Base-by-base conservation (phyloP, 2,797 vertebrate genomes). In the Coregonus sp. region DNA sequence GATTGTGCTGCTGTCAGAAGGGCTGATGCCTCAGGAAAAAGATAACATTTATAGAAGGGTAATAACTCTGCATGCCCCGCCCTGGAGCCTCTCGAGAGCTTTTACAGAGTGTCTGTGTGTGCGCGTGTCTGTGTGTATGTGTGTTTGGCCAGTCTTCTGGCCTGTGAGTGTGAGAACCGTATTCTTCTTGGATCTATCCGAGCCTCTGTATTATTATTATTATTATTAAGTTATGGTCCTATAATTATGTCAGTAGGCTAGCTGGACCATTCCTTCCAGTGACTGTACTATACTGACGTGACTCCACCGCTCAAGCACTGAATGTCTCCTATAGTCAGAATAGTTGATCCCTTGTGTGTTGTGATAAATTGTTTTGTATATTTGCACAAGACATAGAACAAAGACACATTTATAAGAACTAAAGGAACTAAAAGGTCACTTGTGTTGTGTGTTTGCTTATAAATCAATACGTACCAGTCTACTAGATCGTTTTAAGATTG, bases 1-100 rank as follows among this genome's bases (percentile, higher is more conserved):
- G n/a, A 68, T 66, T 47, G 18, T 47, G 9, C 40, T 25, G 31
- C 33, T 52, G 33, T 65, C 47, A 69, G 72, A 61, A 71, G 76
- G 56, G 50, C 51, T 56, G 54, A 54, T 33, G 76, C 74, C 67
- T 31, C 33, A 69, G 78, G 78, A 79, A 78, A 80, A 52, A 70
- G 78, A 75, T 74, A 76, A 75, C 79, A 79, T 83, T 77, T 79
- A 75, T 73, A 76, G 78, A 80, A 71, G 63, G 67, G 68, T 77
- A 80, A 76, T 73, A 66, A 66, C 14, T 61, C 65, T 66, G 4
- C 29, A 33, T 9, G 65, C 65, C 29, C 65, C 65, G 29, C 65
- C 65, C 65, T 47, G 40, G 40, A 47, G 9, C 40, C 40, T 9
- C 40, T 11, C 40, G 29, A 33, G 65, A 66, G 65, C 65, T 69